phyloP scores from a whole-genome alignment of 2,797 vertebrate species.

The Brachyrhaphis roseni region DNA sequence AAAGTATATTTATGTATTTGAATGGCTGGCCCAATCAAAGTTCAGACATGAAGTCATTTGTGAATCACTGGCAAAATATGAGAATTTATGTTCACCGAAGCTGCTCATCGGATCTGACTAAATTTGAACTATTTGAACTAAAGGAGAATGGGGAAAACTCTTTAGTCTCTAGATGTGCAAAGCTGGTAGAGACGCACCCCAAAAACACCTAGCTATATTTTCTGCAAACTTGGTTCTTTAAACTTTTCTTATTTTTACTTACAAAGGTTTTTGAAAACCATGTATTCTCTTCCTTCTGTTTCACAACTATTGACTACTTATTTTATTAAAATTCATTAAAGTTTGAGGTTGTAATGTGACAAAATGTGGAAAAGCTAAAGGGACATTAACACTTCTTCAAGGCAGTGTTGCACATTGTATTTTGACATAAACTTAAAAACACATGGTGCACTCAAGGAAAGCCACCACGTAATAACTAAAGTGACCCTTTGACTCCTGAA shows the following conservation, averaged over 20 bases:
- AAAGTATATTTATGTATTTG: background rate
- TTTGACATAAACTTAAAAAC: slow-evolving; percentile 32
- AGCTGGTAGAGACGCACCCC: background rate
- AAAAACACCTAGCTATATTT: background rate
- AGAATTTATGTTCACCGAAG: background rate
- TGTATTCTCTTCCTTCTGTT: background rate
- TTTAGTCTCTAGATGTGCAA: background rate
- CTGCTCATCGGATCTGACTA: background rate
- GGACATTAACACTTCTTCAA: background rate
- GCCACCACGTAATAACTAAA: slow-evolving; percentile 60
- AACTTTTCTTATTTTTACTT: background rate
- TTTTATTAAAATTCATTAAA: background rate
- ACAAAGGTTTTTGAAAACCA: background rate
- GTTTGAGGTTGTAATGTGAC: background rate
- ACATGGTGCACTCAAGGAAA: slow-evolving; percentile 48
- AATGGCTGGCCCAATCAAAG: background rate
- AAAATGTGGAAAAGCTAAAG: background rate
- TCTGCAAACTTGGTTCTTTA: background rate
- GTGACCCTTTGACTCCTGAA: slow-evolving; percentile 49
- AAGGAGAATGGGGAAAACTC: background rate
- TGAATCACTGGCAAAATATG: background rate
- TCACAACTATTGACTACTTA: background rate
- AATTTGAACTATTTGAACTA: background rate
- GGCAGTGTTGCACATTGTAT: background rate
- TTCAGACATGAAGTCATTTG: background rate